Conservation (phyloP, 2,888 invertebrate species). For the Chymomyza amoena region DNA sequence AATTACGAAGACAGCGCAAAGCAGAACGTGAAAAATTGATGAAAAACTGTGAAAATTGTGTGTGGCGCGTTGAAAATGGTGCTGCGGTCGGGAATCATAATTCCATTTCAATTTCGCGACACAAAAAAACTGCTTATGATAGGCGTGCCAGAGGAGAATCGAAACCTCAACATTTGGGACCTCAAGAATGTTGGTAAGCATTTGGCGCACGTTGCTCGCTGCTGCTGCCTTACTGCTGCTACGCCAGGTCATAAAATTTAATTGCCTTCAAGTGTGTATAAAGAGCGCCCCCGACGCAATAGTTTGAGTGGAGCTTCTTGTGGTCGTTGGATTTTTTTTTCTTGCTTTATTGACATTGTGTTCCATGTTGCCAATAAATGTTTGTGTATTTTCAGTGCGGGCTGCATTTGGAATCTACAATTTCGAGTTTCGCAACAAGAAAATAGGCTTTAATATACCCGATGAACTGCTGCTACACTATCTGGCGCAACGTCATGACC, state of each 20-base stretch:
- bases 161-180: constrained; percentile 74
- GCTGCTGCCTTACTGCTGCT: constrained; percentile 9
- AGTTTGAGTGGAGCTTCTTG: constrained; percentile 21
- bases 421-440: constrained; percentile 76
- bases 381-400: constrained; percentile 55
- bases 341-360: not conserved
- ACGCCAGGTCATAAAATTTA: constrained; percentile 59
- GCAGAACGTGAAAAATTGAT: constrained; percentile 63
- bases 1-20: constrained; percentile 67
- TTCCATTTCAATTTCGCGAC: constrained; percentile 77
- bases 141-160: constrained; percentile 67
- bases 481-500: constrained; percentile 74
- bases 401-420: constrained; percentile 74
- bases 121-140: constrained; percentile 75
- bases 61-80: constrained; percentile 71
- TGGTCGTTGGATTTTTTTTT: constrained; percentile 1
- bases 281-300: constrained; percentile 18
- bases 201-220: constrained; percentile 25
- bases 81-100: constrained; percentile 73
- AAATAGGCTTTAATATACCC: constrained; percentile 76
- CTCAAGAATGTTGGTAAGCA: constrained; percentile 74
- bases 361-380: not conserved
- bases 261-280: constrained; percentile 43
- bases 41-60: constrained; percentile 68
- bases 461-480: constrained; percentile 75